Conservation (phyloP, 1,140 invertebrate species). For the Bombus sylvicola region DNA sequence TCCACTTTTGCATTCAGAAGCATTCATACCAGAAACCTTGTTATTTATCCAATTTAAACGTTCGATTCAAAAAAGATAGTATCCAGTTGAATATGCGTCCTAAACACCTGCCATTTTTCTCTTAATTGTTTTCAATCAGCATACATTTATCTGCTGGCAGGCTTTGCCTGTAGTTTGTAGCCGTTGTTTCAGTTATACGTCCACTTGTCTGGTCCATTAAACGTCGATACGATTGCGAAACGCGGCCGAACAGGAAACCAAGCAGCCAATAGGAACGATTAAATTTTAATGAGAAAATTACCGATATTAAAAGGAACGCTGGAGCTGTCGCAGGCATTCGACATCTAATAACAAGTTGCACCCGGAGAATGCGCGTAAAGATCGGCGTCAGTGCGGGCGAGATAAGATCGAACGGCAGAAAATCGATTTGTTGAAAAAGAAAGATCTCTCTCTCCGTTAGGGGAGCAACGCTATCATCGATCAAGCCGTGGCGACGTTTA, state of each 20-base stretch:
- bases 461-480: constrained; percentile 48
- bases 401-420: constrained; percentile 39
- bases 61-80: neutral
- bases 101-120: neutral
- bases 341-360: constrained; percentile 20
- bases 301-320: constrained; percentile 1
- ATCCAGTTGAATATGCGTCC: neutral
- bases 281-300: constrained; percentile 34
- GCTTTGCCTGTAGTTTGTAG: neutral
- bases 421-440: constrained; percentile 54
- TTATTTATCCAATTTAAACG: neutral
- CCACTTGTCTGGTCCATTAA: neutral
- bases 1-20: neutral
- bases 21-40: neutral
- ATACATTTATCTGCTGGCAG: neutral
- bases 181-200: neutral
- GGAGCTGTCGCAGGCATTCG: neutral
- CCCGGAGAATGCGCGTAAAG: constrained; percentile 2
- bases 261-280: constrained; percentile 3
- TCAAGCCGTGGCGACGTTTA: constrained; percentile 43
- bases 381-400: constrained; percentile 26
- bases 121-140: constrained; percentile 16
- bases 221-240: neutral
- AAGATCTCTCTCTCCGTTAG: constrained; percentile 31
- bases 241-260: constrained; percentile 2